Base-by-base conservation (phyloP, 2,113 vertebrate species). In the Trachemys scripta region DNA sequence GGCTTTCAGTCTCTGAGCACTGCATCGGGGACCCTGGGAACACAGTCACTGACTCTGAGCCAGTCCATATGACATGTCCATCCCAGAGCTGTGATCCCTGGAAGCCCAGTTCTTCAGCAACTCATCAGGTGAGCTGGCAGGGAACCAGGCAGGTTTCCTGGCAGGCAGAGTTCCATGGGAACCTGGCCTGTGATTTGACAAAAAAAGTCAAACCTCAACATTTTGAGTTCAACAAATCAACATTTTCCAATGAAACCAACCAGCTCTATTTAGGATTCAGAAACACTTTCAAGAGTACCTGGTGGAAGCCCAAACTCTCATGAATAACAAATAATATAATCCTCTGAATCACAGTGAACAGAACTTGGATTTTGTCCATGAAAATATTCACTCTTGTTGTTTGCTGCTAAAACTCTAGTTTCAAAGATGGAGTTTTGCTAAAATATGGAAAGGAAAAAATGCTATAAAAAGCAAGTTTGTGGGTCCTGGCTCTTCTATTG, bases 311-410 rank as follows among this genome's bases (percentile, higher is more conserved):
- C 72, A 88, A 93, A 95, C 35, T 17, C 31, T 69, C 62, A 11
- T 84, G 87, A 93, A n/a, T 78, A 93, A 57, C 16, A 96, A 88
- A 84, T 95, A 7, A 56, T 76, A 84, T 95, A 6, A 62, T 54
- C 54, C 27, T 78, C 79, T 57, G 88, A 88, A 50, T 82, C 72
- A 45, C 31, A 86, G 19, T 72, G 83, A 93, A 84, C 62, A 29
- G 89, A 29, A n/a, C 17, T n/a, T 69, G 31, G 62, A 91, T 93
- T 24, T 82, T 88, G 59, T 49, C 95, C 95, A 96, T 89, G 92
- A 86, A 45, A 8, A 78, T 56, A 51, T 47, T 90, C 69, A 4
- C 1, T 56, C 53, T 54, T 54, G 85, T 92, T 47, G 2, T 90
- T 45, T 47, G 72, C 3, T 49, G 91, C 88, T 89, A 93, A 82